Evolutionary conservation across 37 sponge, comb jelly and placozoan species (phyloP), one percentile per base, ranked within the genome.

Genomic region (Aplysina aerophoba): DNA sequence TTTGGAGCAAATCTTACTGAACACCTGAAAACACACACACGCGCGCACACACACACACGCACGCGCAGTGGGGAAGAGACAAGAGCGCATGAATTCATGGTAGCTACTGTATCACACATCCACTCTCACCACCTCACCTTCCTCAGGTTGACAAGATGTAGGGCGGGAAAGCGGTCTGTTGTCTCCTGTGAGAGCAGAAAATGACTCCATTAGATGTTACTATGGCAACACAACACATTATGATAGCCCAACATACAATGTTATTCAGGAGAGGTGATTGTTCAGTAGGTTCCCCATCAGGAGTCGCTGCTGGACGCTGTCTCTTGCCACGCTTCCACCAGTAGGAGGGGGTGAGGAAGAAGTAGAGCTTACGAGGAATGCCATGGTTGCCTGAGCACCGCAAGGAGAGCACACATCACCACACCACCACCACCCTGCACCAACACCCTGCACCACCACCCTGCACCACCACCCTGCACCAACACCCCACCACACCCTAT

Each of bases 341-440:
- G 54, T 75, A 75, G 78, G 22, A 41, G 24, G 78, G 78, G 25
- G n/a, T 24, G n/a, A 75, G 39, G n/a, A 13, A 41, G 16, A 92
- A 90, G 77, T 58, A 94, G 89, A 79, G 83, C 63, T 90, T 94
- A 37, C 94, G 82, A 24, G 94, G 87, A 16, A 94, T 94, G 14
- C 94, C 87, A 79, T 94, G 94, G 84, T 94, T 94, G 5, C 92
- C 89, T 86, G 22, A 13, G 38, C 55, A 40, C 41, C 11, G 67
- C 34, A 56, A 69, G 15, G 55, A 24, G 35, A 11, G 17, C 36
- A 71, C 14, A 27, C 31, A 71, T 19, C 31, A 34, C 13, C 72
- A 71, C 72, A 27, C 72, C 31, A 20, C 31, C 72, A 71, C 31
- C 31, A 34, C 31, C 31, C 31, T 19, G 27, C 72, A 71, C 27